These are phyloP conservation scores for Oxyteleia sp. DNA, from an alignment of 2,888 invertebrate species.

Conservation along the genomic window DNA sequence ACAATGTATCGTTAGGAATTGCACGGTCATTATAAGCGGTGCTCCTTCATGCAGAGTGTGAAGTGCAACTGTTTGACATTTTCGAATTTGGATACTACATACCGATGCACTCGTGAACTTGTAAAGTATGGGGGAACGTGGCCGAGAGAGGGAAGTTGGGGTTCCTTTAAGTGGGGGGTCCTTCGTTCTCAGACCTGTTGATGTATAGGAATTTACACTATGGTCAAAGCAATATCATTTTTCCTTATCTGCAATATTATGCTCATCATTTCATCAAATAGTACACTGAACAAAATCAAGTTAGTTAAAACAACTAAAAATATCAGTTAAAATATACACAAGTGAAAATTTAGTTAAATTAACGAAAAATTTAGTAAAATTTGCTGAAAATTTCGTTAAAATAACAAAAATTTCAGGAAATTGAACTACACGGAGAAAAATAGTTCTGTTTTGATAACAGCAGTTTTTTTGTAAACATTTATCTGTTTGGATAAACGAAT, in stretches of 20 bases:
- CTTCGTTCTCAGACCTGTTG: constrained; percentile 86
- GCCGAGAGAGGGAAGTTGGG: constrained; percentile 78
- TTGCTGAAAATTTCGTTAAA: too few species aligned
- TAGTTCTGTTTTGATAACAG: too few species aligned
- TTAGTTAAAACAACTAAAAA: too few species aligned
- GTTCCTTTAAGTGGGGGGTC: constrained; percentile 79
- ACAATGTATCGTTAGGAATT: constrained; percentile 28
- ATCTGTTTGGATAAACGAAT: too few species aligned
- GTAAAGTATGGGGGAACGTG: constrained; percentile 68
- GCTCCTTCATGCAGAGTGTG: constrained; percentile 78
- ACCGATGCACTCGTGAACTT: constrained; percentile 84
- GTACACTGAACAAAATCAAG: too few species aligned
- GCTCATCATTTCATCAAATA: not conserved
- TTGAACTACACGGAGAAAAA: too few species aligned
- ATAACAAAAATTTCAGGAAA: too few species aligned
- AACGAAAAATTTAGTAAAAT: too few species aligned
- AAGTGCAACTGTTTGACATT: constrained; percentile 88
- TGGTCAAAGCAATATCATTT: constrained; percentile 56
- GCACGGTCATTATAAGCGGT: constrained; percentile 35
- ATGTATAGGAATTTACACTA: constrained; percentile 87
- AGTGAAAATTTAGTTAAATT: too few species aligned
- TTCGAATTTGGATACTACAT: constrained; percentile 86
- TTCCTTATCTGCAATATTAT: constrained; percentile 51
- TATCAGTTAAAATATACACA: too few species aligned
- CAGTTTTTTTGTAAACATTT: too few species aligned